These are phyloP conservation scores for Nothobranchius kuhntae DNA, from an alignment of 2,113 vertebrate genomes.

Conservation along the genomic window DNA sequence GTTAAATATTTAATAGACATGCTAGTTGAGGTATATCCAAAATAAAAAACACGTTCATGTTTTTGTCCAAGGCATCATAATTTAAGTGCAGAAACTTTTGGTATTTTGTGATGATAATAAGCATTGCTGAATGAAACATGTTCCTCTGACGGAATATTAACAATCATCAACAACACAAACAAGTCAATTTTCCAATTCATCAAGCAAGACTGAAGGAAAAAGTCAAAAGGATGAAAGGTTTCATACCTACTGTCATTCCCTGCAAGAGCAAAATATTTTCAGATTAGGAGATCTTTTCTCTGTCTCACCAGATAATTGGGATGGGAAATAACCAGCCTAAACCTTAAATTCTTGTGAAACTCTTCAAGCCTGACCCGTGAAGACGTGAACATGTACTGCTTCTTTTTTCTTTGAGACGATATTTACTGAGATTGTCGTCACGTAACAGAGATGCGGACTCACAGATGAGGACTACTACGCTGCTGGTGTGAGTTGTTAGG, in stretches of 20 bases:
- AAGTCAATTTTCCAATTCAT: background rate
- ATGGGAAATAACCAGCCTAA: conserved; percentile 26
- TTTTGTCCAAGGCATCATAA: too few relatives aligned
- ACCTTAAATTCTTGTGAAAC: conserved; percentile 9
- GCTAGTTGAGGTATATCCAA: too few relatives aligned
- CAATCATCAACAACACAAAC: background rate
- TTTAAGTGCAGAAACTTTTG: too few relatives aligned
- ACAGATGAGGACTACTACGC: conserved; percentile 34
- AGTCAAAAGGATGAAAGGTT: conserved; percentile 6
- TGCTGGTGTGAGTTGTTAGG: conserved; percentile 34
- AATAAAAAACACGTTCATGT: too few relatives aligned
- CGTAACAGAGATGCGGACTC: conserved; percentile 31
- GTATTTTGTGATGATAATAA: background rate
- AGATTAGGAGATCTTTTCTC: background rate
- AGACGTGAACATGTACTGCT: conserved; percentile 18
- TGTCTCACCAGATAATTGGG: conserved; percentile 24
- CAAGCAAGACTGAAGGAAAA: background rate
- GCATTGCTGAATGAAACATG: background rate
- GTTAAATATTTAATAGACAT: too few relatives aligned
- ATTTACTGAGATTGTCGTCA: conserved; percentile 47
- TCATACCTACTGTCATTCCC: conserved; percentile 9
- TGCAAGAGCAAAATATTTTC: conserved; percentile 8
- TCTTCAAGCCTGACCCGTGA: conserved; percentile 9
- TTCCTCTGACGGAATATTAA: background rate
- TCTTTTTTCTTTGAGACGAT: conserved; percentile 29